A percentile compares a stretch with the other conserved stretches of the same genome.
Conservation (phyloP, 2,113 vertebrate genomes). For the Neopipo cinnamomea region DNA sequence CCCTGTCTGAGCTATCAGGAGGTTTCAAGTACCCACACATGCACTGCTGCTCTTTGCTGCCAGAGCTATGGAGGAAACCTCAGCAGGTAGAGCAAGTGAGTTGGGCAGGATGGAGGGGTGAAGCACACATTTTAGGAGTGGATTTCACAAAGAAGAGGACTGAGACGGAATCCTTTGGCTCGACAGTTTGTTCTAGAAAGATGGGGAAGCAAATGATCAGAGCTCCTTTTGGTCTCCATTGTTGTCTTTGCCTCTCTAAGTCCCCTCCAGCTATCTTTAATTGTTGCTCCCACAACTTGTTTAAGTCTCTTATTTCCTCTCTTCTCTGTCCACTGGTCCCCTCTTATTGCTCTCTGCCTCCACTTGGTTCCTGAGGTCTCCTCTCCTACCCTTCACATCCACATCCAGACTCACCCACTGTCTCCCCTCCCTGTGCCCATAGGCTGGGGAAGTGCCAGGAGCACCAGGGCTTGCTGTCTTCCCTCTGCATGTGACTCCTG, state of each 20-base stretch:
- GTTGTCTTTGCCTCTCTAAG: background rate
- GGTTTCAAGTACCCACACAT: background rate
- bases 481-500: background rate
- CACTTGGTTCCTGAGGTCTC: fast-evolving
- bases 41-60: background rate
- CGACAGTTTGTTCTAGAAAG: background rate
- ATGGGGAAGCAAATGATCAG: background rate
- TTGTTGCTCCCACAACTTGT: background rate
- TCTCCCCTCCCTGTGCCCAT: fast-evolving
- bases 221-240: background rate
- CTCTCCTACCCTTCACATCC: background rate
- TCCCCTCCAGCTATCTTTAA: background rate
- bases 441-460: background rate
- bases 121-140: background rate
- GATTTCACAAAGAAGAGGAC: background rate
- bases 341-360: background rate
- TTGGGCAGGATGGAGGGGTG: background rate
- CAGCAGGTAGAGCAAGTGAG: background rate
- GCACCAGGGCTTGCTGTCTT: background rate
- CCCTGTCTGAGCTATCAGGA: background rate
- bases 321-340: background rate
- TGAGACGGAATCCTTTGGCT: background rate
- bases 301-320: background rate
- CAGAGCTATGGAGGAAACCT: background rate
- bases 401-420: fast-evolving